Evolutionary conservation across 2,888 invertebrate genomes (phyloP).

Genomic region (Acanthopleura granulata): DNA sequence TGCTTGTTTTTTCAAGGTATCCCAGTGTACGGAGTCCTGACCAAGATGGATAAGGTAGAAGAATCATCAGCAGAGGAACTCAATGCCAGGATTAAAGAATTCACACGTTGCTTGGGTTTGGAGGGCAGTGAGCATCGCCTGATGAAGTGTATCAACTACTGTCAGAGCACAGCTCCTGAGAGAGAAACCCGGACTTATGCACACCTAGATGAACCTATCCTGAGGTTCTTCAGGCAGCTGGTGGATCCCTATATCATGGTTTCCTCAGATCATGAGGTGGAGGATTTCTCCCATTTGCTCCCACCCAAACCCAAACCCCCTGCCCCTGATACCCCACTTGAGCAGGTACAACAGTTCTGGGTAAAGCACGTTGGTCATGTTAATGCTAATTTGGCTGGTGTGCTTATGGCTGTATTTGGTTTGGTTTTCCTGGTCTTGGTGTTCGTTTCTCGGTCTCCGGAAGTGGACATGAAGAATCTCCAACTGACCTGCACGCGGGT

Average conservation of each 20-base stretch:
- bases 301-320: background rate
- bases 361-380: background rate
- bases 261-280: conserved; percentile 13
- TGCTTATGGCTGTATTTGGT: background rate
- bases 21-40: conserved; percentile 30
- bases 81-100: conserved; percentile 17
- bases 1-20: conserved; percentile 22
- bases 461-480: background rate
- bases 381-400: background rate
- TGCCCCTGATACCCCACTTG: background rate
- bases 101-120: conserved; percentile 26
- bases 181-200: conserved; percentile 15
- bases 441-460: background rate
- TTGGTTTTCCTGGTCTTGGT: background rate
- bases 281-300: background rate
- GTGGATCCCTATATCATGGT: conserved; percentile 23
- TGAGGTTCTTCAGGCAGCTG: conserved; percentile 25
- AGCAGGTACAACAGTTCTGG: background rate
- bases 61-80: background rate
- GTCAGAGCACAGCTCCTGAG: conserved; percentile 25
- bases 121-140: conserved; percentile 23
- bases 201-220: conserved; percentile 27
- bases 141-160: conserved; percentile 28
- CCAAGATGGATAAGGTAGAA: conserved; percentile 27
- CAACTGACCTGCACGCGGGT: background rate